phyloP scores from a whole-genome alignment of 1,140 invertebrate genomes.

The Aporrectodea caliginosa region DNA sequence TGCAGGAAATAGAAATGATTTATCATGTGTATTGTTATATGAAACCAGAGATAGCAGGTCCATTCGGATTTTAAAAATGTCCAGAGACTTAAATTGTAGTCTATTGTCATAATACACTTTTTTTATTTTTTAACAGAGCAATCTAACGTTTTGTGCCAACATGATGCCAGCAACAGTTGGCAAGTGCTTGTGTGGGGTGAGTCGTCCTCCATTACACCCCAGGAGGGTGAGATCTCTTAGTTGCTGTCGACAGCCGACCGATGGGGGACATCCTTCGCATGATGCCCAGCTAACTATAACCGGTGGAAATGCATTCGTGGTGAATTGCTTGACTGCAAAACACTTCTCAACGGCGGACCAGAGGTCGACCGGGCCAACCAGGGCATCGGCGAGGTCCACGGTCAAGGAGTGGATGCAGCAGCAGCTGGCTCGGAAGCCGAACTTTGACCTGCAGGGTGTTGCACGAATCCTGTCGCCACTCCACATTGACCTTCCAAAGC shows the following conservation, averaged over 20 bases:
- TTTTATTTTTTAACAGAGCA: too few relatives aligned
- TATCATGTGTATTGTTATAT: too few relatives aligned
- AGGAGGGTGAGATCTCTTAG: not conserved
- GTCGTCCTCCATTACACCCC: too few relatives aligned
- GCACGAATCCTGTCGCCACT: not conserved
- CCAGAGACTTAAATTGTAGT: too few relatives aligned
- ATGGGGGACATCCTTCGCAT: too few relatives aligned
- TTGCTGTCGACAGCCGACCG: not conserved
- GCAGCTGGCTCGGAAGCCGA: not conserved
- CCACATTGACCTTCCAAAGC: not conserved
- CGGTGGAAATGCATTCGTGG: not conserved
- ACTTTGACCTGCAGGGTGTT: not conserved
- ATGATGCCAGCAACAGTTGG: too few relatives aligned
- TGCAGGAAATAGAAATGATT: too few relatives aligned
- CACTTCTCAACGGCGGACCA: not conserved
- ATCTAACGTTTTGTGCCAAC: too few relatives aligned
- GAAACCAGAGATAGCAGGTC: too few relatives aligned
- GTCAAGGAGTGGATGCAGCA: not conserved
- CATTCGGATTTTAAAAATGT: too few relatives aligned
- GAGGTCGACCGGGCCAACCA: not conserved
- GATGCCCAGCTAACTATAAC: not conserved
- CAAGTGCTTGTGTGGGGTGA: too few relatives aligned
- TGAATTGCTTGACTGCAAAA: not conserved
- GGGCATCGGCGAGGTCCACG: not conserved
- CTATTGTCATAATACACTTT: too few relatives aligned